Percentiles rank a stretch among this genome's conserved stretches.
phyloP scores from a whole-genome alignment of 2,797 vertebrate species.

The Ctenopoma kingsleyae region DNA sequence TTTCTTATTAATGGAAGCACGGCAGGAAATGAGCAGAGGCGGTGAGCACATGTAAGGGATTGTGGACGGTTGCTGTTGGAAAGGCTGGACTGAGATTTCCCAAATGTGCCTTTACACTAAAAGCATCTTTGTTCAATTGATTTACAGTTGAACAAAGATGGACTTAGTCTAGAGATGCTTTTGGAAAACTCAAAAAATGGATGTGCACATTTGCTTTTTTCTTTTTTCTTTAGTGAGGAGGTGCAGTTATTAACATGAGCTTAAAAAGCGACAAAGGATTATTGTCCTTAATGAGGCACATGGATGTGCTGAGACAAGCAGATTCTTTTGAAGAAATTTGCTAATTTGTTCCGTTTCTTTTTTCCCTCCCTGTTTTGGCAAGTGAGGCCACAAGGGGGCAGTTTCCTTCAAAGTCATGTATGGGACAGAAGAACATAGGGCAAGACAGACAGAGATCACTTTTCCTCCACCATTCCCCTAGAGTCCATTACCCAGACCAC shows the following conservation, averaged over 20 bases:
- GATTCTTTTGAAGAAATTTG: conserved; percentile 51
- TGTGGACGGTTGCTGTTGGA: conserved; percentile 35
- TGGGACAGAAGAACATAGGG: conserved; percentile 46
- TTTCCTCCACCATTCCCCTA: conserved; percentile 56
- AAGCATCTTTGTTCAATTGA: conserved; percentile 61
- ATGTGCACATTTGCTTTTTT: conserved; percentile 23
- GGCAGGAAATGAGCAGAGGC: conserved; percentile 78
- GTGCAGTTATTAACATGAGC: conserved; percentile 42
- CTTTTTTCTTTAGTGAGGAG: conserved; percentile 14
- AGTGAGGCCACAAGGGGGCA: conserved; percentile 83
- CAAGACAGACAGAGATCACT: conserved; percentile 53
- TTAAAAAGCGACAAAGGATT: conserved; percentile 60
- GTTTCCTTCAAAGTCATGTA: conserved; percentile 64
- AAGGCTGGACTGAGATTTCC: conserved; percentile 51
- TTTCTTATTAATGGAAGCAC: conserved; percentile 75
- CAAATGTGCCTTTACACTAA: conserved; percentile 58
- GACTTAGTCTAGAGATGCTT: conserved; percentile 41
- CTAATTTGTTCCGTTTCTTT: conserved; percentile 36
- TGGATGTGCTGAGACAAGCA: conserved; percentile 52
- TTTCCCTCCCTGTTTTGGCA: conserved; percentile 28
- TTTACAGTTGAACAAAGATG: conserved; percentile 46
- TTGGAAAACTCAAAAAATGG: conserved; percentile 40
- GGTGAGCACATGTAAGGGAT: conserved; percentile 56
- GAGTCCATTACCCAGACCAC: conserved; percentile 65
- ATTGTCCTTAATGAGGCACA: conserved; percentile 55